Conservation (phyloP, 2,888 invertebrate species). For the Allacma fusca region DNA sequence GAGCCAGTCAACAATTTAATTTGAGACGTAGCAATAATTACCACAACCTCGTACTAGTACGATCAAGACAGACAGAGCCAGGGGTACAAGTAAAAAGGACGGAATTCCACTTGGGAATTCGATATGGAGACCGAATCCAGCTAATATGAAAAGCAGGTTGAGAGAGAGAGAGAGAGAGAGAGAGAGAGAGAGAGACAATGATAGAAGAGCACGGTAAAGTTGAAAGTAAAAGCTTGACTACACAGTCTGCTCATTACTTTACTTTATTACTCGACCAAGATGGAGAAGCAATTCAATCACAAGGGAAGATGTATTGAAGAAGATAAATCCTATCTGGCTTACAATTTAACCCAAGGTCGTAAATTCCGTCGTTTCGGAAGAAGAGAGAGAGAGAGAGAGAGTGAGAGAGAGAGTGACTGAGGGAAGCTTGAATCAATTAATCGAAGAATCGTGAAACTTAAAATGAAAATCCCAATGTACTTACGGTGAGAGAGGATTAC, state of each 20-base stretch:
- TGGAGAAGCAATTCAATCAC: conserved; percentile 30
- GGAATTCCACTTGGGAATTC: no score
- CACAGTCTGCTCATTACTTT: conserved; percentile 19
- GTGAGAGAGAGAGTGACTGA: background rate
- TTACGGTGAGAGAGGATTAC: background rate
- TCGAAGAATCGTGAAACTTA: conserved; percentile 41
- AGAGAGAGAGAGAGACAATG: no score
- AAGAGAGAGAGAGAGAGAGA: background rate
- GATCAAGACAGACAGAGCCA: no score
- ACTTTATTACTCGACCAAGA: conserved; percentile 31
- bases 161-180: no score
- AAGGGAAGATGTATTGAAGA: conserved; percentile 31
- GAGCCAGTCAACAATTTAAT: no score
- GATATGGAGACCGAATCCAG: no score
- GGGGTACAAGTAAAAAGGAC: no score
- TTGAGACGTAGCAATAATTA: no score
- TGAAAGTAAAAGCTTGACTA: no score
- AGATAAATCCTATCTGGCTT: conserved; percentile 39
- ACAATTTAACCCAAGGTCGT: conserved; percentile 25
- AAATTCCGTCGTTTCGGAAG: conserved; percentile 23
- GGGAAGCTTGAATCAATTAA: conserved; percentile 37
- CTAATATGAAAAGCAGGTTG: no score
- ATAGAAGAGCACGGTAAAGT: no score
- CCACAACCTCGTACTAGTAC: no score
- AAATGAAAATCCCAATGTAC: conserved; percentile 36